These are phyloP conservation scores for Drosophila incognita DNA, from an alignment of 2,888 invertebrate genomes.

Conservation along the genomic window DNA sequence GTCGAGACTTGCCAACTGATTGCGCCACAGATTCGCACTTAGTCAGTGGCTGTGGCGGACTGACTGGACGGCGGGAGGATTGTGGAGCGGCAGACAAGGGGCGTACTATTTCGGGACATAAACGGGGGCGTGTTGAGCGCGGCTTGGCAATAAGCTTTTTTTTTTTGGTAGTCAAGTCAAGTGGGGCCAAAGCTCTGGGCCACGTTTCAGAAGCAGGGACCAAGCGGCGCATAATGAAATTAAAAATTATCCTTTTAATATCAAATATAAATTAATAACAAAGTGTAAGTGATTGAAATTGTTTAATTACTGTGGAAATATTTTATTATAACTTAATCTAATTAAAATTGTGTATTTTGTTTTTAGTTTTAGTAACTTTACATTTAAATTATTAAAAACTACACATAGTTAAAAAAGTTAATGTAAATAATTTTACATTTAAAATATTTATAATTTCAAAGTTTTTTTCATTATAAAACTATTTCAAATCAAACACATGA, in stretches of 20 bases:
- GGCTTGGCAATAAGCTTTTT: constrained; percentile 73
- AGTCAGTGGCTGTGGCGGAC: constrained; percentile 65
- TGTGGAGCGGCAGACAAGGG: constrained; percentile 32
- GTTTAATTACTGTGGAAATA: not conserved
- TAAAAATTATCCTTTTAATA: constrained; percentile 12
- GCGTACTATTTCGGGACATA: constrained; percentile 66
- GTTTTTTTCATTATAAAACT: no score
- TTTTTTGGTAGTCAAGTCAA: constrained; percentile 72
- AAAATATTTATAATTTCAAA: rapidly evolving
- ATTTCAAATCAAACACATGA: not conserved
- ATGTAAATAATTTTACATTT: not conserved
- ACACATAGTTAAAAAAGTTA: not conserved
- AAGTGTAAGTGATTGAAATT: not conserved
- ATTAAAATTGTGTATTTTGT: not conserved
- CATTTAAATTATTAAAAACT: not conserved
- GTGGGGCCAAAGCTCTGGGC: constrained; percentile 60
- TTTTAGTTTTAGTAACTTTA: no score
- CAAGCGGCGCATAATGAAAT: constrained; percentile 35
- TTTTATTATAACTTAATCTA: not conserved
- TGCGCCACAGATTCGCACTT: constrained; percentile 82
- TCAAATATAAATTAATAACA: constrained; percentile 26
- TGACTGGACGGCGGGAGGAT: constrained; percentile 4
- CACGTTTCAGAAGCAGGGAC: constrained; percentile 44
- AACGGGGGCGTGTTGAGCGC: constrained; percentile 77
- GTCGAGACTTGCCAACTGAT: constrained; percentile 74